Conservation (phyloP, 1,140 invertebrate species). For the Homalodisca vitripennis region DNA sequence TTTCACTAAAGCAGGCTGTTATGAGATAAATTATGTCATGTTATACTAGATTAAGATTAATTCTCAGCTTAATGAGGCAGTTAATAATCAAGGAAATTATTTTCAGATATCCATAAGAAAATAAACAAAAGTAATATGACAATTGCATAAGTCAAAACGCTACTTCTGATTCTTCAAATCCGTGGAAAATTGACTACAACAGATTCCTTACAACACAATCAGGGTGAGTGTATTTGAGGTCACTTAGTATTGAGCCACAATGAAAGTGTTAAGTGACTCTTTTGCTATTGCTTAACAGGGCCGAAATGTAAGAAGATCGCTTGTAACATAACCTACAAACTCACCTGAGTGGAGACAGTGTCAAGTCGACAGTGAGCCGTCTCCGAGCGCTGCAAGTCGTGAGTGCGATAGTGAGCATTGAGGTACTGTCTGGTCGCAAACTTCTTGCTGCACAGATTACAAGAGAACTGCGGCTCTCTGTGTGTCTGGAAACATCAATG, state of each 20-base stretch:
- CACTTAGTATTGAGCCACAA: too few species aligned
- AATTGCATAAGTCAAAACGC: not conserved
- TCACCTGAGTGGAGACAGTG: constrained; percentile 6
- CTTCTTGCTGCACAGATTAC: constrained; percentile 32
- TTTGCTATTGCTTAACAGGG: not conserved
- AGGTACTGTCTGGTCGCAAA: constrained; percentile 35
- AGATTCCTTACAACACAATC: not conserved
- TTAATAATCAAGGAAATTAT: too few species aligned
- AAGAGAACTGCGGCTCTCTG: constrained; percentile 28
- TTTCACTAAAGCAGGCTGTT: too few species aligned
- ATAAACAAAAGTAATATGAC: not conserved
- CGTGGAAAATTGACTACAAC: not conserved
- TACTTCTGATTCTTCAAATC: not conserved
- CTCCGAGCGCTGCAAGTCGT: not conserved
- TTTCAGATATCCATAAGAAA: too few species aligned
- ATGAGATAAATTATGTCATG: too few species aligned
- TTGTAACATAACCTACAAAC: not conserved
- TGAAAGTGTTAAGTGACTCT: too few species aligned
- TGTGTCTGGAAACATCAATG: too few species aligned
- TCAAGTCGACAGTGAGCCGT: constrained; percentile 29
- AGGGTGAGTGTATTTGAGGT: not conserved
- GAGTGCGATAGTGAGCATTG: constrained; percentile 32
- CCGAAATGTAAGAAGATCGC: not conserved
- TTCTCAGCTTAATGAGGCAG: too few species aligned
- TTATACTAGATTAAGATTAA: too few species aligned